Conservation (phyloP, 2,888 invertebrate species). For the Octodonta nipae region DNA sequence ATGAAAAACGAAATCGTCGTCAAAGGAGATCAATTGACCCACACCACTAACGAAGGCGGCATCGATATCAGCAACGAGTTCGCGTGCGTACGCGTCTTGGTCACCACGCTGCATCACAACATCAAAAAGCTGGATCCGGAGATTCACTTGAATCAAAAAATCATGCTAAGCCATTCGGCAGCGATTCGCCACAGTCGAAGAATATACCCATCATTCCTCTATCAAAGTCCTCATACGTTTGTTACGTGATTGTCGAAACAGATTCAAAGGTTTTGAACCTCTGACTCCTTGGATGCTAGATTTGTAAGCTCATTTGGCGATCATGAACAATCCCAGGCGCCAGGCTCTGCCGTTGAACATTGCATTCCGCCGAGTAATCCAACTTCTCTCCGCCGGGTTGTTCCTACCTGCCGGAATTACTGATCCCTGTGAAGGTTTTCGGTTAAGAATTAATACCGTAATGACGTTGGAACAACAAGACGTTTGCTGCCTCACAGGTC, state of each 20-base stretch:
- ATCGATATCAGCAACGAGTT: constrained; percentile 78
- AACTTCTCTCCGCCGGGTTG: constrained; percentile 82
- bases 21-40: constrained; percentile 44
- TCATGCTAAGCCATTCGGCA: constrained; percentile 78
- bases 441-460: constrained; percentile 77
- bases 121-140: constrained; percentile 85
- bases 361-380: constrained; percentile 73
- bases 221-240: constrained; percentile 85
- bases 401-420: constrained; percentile 85
- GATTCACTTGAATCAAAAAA: constrained; percentile 57
- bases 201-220: constrained; percentile 91
- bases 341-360: constrained; percentile 85
- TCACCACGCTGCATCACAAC: constrained; percentile 90
- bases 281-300: constrained; percentile 95
- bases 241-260: constrained; percentile 76
- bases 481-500: constrained; percentile 83
- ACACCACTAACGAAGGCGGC: constrained; percentile 57
- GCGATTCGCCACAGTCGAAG: constrained; percentile 92
- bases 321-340: constrained; percentile 88
- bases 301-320: constrained; percentile 85
- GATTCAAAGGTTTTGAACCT: constrained; percentile 82
- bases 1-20: constrained; percentile 49
- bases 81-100: constrained; percentile 77
- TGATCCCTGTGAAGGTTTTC: constrained; percentile 87
- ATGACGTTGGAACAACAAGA: constrained; percentile 87